These are phyloP conservation scores for Hassar affinis DNA, from an alignment of 2,113 vertebrate genomes.

Conservation along the genomic window DNA sequence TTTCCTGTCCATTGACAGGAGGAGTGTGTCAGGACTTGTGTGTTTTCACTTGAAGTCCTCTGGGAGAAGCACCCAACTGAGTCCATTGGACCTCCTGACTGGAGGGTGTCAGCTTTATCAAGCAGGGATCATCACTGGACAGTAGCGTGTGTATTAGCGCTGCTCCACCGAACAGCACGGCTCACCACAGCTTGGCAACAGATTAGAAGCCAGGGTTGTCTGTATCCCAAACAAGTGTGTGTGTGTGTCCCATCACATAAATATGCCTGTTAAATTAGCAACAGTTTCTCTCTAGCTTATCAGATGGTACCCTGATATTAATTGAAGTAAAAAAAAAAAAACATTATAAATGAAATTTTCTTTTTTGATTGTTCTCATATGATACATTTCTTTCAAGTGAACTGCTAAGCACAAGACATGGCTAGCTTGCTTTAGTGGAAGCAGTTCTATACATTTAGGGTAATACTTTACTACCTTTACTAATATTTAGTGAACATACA, in stretches of 20 bases:
- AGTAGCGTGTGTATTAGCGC: slow-evolving; percentile 40
- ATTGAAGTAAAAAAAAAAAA: neutral
- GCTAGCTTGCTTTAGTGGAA: neutral
- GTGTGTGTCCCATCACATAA: neutral
- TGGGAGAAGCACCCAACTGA: slow-evolving; percentile 47
- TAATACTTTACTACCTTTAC: no score
- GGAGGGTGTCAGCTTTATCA: slow-evolving; percentile 46
- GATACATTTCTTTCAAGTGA: neutral
- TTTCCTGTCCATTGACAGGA: slow-evolving; percentile 44
- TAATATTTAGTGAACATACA: neutral
- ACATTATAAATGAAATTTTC: neutral
- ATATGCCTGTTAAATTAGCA: neutral
- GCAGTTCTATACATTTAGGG: neutral
- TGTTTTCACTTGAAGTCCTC: slow-evolving; percentile 36
- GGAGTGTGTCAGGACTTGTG: slow-evolving; percentile 45
- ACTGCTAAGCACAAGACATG: neutral
- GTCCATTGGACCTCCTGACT: slow-evolving; percentile 48
- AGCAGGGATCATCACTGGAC: slow-evolving; percentile 38
- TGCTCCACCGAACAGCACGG: neutral
- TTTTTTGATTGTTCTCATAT: neutral
- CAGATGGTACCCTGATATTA: neutral
- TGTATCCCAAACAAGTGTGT: slow-evolving; percentile 19
- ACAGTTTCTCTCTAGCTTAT: neutral
- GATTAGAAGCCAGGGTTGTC: slow-evolving; percentile 15
- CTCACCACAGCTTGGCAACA: neutral